Base-by-base conservation (phyloP, 2,113 vertebrate genomes). In the Tricholaema leucomelas region DNA sequence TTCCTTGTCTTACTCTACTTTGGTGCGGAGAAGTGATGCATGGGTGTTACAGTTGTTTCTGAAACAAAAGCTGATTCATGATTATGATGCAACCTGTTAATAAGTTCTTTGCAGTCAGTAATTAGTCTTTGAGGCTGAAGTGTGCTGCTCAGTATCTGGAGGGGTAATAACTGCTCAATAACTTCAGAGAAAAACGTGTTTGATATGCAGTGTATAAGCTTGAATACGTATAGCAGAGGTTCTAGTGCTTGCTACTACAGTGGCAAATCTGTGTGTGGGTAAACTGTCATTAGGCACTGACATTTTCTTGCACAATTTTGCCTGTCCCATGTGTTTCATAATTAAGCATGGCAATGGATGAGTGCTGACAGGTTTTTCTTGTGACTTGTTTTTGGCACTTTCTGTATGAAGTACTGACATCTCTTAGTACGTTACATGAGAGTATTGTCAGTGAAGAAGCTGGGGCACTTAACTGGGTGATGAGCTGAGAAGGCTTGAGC, bases 371-470 rank as follows among this genome's bases (percentile, higher is more conserved):
- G 12, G 23, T 25, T 25, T 56, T 85, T 72, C 19, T 69, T 86
- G 16, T 7, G 10, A 24, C 48, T 17, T 58, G 0, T 6, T 9
- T 80, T 50, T 60, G 30, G 7, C 5, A 16, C 80, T 86, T 73
- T 73, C 28, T 21, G 16, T 88, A 16, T 69, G 8, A 4, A 28
- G 3, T 15, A 23, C 15, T 67, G 35, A 6, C 36, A 19, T 44
- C 1, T 1, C 18, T 77, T 56, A 36, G 14, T 63, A 6, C 1
- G 0, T 74, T 31, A 14, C 4, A 1, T 5, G 3, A 18, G 17
- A 40, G 8, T n/a, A 36, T 40, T 58, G 38, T 8, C 3, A 11
- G 0, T 65, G 64, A 52, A 76, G 36, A 63, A 56, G 12, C 27
- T 33, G n/a, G 28, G 20, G 2, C 9, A n/a, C 9, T 55, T 63